Percentiles rank a stretch among this genome's conserved stretches.
phyloP scores from a whole-genome alignment of 2,888 invertebrate species.

The Acleris holmiana region DNA sequence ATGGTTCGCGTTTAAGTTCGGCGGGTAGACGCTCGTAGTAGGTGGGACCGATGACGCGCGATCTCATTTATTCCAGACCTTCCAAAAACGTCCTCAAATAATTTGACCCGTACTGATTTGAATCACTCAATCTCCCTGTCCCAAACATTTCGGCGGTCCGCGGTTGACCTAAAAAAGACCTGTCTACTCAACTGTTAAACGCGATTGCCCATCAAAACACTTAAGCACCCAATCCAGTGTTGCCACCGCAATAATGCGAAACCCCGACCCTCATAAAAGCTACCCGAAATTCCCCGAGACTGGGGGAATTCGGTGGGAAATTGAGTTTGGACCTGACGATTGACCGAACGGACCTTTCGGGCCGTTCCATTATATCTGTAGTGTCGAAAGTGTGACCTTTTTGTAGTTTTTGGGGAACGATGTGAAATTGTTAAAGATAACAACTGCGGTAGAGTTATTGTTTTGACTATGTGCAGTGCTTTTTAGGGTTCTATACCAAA shows the following conservation, averaged over 20 bases:
- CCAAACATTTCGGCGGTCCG: conserved; percentile 4
- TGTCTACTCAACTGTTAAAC: conserved; percentile 30
- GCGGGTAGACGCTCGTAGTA: too few relatives aligned
- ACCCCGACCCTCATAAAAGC: conserved; percentile 29
- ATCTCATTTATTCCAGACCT: background rate
- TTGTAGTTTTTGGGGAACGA: background rate
- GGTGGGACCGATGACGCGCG: too few relatives aligned
- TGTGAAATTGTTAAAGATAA: background rate
- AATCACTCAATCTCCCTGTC: conserved; percentile 24
- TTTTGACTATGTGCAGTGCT: background rate
- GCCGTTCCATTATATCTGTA: conserved; percentile 5
- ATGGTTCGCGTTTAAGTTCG: too few relatives aligned
- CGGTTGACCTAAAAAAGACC: conserved; percentile 27
- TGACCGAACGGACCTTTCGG: conserved; percentile 24
- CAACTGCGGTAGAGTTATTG: background rate
- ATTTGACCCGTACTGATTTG: conserved; percentile 16
- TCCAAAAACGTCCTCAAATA: background rate
- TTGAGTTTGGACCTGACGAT: conserved; percentile 32
- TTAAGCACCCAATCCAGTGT: conserved; percentile 34
- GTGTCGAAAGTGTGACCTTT: conserved; percentile 22
- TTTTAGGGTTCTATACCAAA: too few relatives aligned
- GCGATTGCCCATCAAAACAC: conserved; percentile 35
- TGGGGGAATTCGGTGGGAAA: conserved; percentile 25
- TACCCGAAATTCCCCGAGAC: conserved; percentile 22
- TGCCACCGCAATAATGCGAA: conserved; percentile 28